phyloP scores from a whole-genome alignment of 1,140 invertebrate species.

The Procambarus virginalis region DNA sequence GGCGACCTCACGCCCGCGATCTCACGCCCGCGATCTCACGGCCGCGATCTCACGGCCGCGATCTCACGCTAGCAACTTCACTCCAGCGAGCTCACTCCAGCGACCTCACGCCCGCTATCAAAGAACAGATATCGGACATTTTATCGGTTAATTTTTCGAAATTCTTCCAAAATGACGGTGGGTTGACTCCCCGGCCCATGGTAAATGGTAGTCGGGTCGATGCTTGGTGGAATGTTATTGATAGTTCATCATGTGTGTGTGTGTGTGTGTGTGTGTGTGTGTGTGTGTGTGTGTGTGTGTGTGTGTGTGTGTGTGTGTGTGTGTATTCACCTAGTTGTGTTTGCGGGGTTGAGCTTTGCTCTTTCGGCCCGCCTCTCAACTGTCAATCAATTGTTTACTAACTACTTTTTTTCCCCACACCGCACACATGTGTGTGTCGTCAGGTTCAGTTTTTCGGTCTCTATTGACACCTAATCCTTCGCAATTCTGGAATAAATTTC shows the following conservation, averaged over 20 bases:
- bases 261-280: constrained; percentile 22
- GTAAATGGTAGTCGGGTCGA: constrained; percentile 6
- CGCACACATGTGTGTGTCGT: not conserved
- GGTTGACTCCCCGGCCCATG: constrained; percentile 4
- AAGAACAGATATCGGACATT: constrained; percentile 47
- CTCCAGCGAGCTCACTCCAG: not conserved
- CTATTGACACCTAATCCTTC: too few relatives aligned
- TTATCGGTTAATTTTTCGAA: constrained; percentile 32
- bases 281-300: constrained; percentile 17
- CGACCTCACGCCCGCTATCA: not conserved
- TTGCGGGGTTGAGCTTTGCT: too few relatives aligned
- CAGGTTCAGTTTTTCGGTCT: too few relatives aligned
- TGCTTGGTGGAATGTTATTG: constrained; percentile 1
- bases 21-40: too few relatives aligned
- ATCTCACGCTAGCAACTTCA: too few relatives aligned
- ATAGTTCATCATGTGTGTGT: not conserved
- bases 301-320: not conserved
- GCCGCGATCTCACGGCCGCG: too few relatives aligned
- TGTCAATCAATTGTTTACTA: too few relatives aligned
- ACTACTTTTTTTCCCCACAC: too few relatives aligned
- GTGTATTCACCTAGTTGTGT: too few relatives aligned
- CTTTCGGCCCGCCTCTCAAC: too few relatives aligned
- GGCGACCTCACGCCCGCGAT: too few relatives aligned
- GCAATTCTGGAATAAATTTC: too few relatives aligned
- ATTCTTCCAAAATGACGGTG: constrained; percentile 50